Evolutionary conservation across 2,113 vertebrate species (phyloP).

Genomic region (Cynopterus brachyotis): DNA sequence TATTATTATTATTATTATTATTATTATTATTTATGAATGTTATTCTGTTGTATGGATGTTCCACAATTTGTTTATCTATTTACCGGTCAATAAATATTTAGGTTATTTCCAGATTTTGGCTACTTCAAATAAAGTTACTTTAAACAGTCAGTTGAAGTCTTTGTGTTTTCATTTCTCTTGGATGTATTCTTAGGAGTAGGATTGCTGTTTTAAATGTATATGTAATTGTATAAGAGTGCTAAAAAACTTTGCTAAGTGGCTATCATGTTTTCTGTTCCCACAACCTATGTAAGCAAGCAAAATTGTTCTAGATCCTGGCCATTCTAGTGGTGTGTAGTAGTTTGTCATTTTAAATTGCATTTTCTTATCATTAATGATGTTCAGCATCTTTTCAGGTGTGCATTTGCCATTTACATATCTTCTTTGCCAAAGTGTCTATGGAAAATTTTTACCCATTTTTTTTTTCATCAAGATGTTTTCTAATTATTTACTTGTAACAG

Average conservation of each 20-base stretch:
- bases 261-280: not conserved
- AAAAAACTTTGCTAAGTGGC: not conserved
- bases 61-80: not conserved
- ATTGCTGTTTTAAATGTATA: not conserved
- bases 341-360: not conserved
- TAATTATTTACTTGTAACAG: not conserved
- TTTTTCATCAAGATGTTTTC: not conserved
- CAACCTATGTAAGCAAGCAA: not conserved
- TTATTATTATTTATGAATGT: not conserved
- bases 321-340: not conserved
- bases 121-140: constrained; percentile 12
- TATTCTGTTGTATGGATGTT: not conserved
- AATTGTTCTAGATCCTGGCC: not conserved
- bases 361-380: not conserved
- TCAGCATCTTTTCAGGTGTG: not conserved
- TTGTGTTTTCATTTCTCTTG: constrained; percentile 13
- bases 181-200: not conserved
- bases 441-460: not conserved
- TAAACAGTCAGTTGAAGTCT: not conserved
- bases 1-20: too few species aligned
- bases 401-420: not conserved
- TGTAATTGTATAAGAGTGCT: not conserved
- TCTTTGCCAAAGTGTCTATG: not conserved
- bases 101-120: not conserved
- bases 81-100: not conserved